Evolutionary conservation across 1,140 invertebrate genomes (phyloP).

Genomic region (Macrosteles quadrilineatus): DNA sequence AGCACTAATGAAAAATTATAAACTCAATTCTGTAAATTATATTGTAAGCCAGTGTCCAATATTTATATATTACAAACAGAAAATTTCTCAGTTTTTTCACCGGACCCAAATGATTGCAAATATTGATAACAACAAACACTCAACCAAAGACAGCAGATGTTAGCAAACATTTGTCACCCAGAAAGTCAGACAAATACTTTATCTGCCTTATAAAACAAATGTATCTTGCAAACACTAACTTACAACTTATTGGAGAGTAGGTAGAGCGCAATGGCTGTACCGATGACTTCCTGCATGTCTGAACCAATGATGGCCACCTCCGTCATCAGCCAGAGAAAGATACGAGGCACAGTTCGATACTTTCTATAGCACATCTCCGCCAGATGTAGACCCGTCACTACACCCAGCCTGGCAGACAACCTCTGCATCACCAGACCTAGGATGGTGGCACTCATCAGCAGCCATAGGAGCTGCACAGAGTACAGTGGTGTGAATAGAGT

Average conservation of each 20-base stretch:
- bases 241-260: conserved; percentile 83
- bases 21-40: too few species aligned
- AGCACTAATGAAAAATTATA: too few species aligned
- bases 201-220: too few species aligned
- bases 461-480: conserved; percentile 76
- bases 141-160: too few species aligned
- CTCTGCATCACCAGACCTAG: conserved; percentile 86
- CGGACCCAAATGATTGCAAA: too few species aligned
- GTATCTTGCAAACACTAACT: too few species aligned
- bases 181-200: too few species aligned
- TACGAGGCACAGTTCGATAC: conserved; percentile 72
- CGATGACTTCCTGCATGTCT: conserved; percentile 94
- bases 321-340: conserved; percentile 91
- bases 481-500: not conserved
- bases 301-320: conserved; percentile 94
- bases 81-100: too few species aligned
- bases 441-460: conserved; percentile 80
- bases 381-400: conserved; percentile 81
- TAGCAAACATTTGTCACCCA: too few species aligned
- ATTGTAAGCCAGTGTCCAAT: too few species aligned
- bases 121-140: too few species aligned
- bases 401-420: conserved; percentile 81
- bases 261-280: conserved; percentile 88
- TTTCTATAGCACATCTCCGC: conserved; percentile 81
- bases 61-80: too few species aligned